Evolutionary conservation across 1,140 invertebrate species (phyloP), one percentile per base, ranked within the genome.

Genomic region (Bilobella aurantiaca): DNA sequence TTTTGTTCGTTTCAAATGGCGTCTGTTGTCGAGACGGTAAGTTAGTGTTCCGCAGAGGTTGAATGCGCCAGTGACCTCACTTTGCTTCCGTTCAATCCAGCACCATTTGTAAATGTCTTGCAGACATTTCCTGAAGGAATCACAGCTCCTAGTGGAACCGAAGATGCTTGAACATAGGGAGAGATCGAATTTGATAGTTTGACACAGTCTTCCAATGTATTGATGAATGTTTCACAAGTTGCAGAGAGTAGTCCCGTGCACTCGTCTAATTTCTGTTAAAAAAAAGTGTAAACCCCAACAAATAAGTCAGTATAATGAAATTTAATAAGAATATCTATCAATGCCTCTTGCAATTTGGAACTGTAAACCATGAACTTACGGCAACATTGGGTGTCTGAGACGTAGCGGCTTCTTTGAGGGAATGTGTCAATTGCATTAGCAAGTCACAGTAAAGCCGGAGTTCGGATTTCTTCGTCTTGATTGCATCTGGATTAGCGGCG

Each of bases 221-320:
- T 82, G 67, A 90, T 89, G 76, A 91, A 90, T 27, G 87, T 89
- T 79, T 91, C 88, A 82, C 88, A 90, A 30, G 88, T 91, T 29
- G 85, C 86, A 66, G 82, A 83, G 46, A 91, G 76, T 65, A 89
- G 78, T 72, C 81, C 84, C 27, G 86, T 85, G n/a, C 85, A 85
- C 77, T 89, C 87, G 76, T 87, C 82, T 67, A 90, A 78, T 82
- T 86, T 85, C 87, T 88, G 77, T 63, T 81, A 79, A 63, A 57
- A 58, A n/a, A n/a, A n/a, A n/a, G n/a, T n/a, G n/a, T n/a, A n/a
- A n/a, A n/a, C n/a, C n/a, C n/a, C n/a, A n/a, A n/a, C n/a, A n/a
- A n/a, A n/a, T n/a, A n/a, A n/a, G n/a, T n/a, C n/a, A n/a, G n/a
- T n/a, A n/a, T n/a, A n/a, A n/a, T n/a, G n/a, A n/a, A n/a, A n/a